A percentile compares a stretch with the other conserved stretches of the same genome.
phyloP scores from a whole-genome alignment of 2,113 vertebrate species.

The Myiozetetes cayanensis region DNA sequence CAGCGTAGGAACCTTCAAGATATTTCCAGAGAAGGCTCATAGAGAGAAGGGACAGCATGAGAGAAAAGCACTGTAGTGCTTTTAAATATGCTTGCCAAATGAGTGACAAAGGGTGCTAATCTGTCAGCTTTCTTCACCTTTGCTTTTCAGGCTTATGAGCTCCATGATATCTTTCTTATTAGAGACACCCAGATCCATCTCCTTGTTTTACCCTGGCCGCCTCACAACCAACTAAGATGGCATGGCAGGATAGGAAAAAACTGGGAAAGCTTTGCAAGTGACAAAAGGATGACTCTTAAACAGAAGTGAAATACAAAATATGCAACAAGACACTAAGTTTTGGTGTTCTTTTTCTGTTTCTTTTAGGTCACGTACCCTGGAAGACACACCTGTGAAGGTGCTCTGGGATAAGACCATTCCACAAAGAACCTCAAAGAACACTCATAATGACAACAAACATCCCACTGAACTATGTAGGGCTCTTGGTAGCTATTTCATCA shows the following conservation, averaged over 20 bases:
- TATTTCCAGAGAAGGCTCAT: neutral
- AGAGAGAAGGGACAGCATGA: neutral
- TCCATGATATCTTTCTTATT: neutral
- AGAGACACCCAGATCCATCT: rapidly evolving
- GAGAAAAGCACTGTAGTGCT: neutral
- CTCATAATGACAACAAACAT: neutral
- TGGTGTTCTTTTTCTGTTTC: neutral
- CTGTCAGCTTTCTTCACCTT: neutral
- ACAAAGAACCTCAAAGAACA: neutral
- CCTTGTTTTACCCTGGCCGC: neutral
- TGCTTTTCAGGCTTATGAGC: neutral
- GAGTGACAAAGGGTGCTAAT: neutral
- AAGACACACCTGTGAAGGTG: neutral
- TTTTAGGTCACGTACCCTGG: neutral
- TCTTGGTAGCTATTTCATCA: neutral
- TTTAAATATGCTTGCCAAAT: neutral
- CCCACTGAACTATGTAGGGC: neutral
- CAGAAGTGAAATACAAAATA: neutral
- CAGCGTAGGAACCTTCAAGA: neutral
- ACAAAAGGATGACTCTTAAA: neutral
- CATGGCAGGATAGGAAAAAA: neutral
- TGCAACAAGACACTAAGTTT: rapidly evolving
- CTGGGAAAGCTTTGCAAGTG: neutral
- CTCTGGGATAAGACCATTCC: rapidly evolving
- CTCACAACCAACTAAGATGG: neutral